Percentiles rank a stretch among this genome's conserved stretches.
Conservation (phyloP, 2,888 invertebrate species). For the Pheosia tremula region DNA sequence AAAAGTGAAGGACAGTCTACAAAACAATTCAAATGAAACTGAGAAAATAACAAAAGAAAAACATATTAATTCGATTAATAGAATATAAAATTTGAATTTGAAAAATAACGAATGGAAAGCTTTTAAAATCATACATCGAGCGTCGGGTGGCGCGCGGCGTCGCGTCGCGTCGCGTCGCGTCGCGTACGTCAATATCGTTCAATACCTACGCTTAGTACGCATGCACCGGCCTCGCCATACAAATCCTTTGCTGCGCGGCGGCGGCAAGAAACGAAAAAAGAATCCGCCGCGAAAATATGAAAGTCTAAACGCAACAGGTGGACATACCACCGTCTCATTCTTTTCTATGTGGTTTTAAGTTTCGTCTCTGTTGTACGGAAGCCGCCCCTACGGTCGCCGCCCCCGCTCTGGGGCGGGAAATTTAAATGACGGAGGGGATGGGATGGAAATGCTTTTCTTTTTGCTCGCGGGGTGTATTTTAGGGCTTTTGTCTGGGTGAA, state of each 20-base stretch:
- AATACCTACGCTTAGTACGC: slow-evolving; percentile 74
- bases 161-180: slow-evolving; percentile 22
- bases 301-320: slow-evolving; percentile 80
- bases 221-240: slow-evolving; percentile 72
- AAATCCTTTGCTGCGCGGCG: slow-evolving; percentile 67
- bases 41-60: slow-evolving; percentile 5
- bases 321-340: slow-evolving; percentile 81
- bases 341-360: slow-evolving; percentile 78
- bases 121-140: slow-evolving; percentile 60
- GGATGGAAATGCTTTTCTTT: slow-evolving; percentile 82
- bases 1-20: not conserved
- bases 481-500: slow-evolving; percentile 84
- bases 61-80: slow-evolving; percentile 8
- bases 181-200: slow-evolving; percentile 66
- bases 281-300: slow-evolving; percentile 76
- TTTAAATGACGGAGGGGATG: slow-evolving; percentile 80
- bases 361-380: slow-evolving; percentile 77
- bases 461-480: slow-evolving; percentile 80
- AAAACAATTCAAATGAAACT: not conserved
- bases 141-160: slow-evolving; percentile 26
- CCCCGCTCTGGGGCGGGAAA: slow-evolving; percentile 81
- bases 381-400: slow-evolving; percentile 81
- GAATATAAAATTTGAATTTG: slow-evolving; percentile 33
- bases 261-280: slow-evolving; percentile 76
- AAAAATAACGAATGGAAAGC: slow-evolving; percentile 40